Percentiles rank a stretch among this genome's conserved stretches.
phyloP scores from a whole-genome alignment of 1,140 invertebrate species.

The Cyclina sinensis region DNA sequence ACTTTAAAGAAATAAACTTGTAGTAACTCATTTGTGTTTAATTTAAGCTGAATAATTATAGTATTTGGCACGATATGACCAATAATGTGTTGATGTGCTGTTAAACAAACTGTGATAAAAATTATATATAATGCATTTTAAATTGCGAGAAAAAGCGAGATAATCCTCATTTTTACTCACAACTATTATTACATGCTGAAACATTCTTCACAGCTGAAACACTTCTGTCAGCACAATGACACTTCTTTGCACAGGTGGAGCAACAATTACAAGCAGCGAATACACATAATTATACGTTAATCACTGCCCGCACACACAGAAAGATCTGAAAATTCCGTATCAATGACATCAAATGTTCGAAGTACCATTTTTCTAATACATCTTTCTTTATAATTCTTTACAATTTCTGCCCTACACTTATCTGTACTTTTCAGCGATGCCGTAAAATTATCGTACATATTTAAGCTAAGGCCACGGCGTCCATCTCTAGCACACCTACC shows the following conservation, averaged over 20 bases:
- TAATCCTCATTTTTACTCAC: too few species aligned
- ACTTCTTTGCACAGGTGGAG: neutral
- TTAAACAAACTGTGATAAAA: too few species aligned
- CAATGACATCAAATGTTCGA: neutral
- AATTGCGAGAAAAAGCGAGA: too few species aligned
- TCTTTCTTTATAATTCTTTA: neutral
- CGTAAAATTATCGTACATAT: constrained; percentile 50
- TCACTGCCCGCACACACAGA: neutral
- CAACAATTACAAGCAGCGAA: constrained; percentile 3
- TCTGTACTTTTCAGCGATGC: neutral
- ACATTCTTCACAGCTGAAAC: too few species aligned
- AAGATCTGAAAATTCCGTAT: too few species aligned
- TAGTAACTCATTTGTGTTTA: too few species aligned
- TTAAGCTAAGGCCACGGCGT: neutral
- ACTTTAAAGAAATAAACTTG: too few species aligned
- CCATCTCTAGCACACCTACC: constrained; percentile 51
- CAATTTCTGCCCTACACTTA: neutral
- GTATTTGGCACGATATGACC: too few species aligned
- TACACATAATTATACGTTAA: neutral
- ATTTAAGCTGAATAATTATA: too few species aligned
- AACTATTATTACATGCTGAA: too few species aligned
- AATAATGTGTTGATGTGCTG: too few species aligned
- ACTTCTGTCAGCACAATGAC: neutral
- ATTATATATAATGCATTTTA: too few species aligned
- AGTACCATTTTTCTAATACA: constrained; percentile 17